These are phyloP conservation scores for Neomorphus geoffroyi DNA, from an alignment of 2,797 vertebrate genomes.

Conservation along the genomic window DNA sequence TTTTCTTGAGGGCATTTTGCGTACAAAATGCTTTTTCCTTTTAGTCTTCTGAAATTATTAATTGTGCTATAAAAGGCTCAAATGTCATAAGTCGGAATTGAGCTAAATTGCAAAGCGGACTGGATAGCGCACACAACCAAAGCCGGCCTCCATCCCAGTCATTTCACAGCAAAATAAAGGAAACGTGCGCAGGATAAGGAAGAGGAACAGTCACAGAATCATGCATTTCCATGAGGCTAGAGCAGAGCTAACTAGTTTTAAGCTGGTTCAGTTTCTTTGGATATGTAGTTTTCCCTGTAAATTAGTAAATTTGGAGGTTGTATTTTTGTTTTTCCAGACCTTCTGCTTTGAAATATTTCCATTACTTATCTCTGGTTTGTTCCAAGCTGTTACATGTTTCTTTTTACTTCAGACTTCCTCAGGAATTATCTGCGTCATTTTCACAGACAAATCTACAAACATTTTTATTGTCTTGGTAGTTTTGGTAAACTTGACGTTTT, in stretches of 20 bases:
- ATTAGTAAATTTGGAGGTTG: not conserved
- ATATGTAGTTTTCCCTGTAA: not conserved
- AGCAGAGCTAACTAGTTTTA: not conserved
- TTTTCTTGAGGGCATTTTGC: not conserved
- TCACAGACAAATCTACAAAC: not conserved
- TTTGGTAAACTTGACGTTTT: not conserved
- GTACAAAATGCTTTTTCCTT: not conserved
- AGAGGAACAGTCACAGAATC: not conserved
- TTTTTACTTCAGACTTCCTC: not conserved
- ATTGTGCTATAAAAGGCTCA: not conserved
- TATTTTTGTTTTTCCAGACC: not conserved
- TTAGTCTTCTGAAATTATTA: not conserved
- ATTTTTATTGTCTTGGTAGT: not conserved
- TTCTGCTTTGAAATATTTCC: not conserved
- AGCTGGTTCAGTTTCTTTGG: not conserved
- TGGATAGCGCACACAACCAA: not conserved
- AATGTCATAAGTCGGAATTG: not conserved
- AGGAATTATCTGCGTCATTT: not conserved
- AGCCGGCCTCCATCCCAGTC: not conserved
- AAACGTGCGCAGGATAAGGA: not conserved
- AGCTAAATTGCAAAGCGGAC: not conserved
- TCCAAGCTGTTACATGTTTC: fast-evolving
- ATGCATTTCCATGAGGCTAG: not conserved
- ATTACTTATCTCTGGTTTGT: not conserved
- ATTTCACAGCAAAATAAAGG: not conserved